These are phyloP conservation scores for Pygoscelis antarcticus DNA, from an alignment of 2,113 vertebrate species.

Conservation along the genomic window DNA sequence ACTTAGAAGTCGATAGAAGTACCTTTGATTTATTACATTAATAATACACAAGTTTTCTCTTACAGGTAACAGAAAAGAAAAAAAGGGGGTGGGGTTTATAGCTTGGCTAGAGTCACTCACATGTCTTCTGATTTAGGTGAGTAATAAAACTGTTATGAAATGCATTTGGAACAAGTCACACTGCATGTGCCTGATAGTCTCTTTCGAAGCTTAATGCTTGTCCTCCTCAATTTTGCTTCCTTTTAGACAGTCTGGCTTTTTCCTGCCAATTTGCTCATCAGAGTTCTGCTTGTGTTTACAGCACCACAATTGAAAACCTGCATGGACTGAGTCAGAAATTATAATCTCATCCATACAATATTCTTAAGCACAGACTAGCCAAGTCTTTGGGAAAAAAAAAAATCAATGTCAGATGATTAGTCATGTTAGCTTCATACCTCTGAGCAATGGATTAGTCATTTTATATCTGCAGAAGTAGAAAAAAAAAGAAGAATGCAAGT, in stretches of 20 bases:
- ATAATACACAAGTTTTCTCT: neutral
- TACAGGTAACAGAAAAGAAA: neutral
- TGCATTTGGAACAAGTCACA: neutral
- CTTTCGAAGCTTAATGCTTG: neutral
- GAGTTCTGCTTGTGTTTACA: neutral
- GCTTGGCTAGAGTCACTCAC: neutral
- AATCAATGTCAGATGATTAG: neutral
- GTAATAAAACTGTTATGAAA: slow-evolving; percentile 24
- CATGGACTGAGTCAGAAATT: neutral
- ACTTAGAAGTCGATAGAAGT: neutral
- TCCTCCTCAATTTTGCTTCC: neutral
- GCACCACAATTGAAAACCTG: neutral
- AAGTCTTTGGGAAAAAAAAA: neutral
- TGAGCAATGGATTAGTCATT: neutral
- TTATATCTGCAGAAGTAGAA: neutral
- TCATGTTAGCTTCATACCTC: neutral
- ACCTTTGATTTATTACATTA: slow-evolving; percentile 11
- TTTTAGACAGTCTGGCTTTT: slow-evolving; percentile 11
- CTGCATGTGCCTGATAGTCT: neutral
- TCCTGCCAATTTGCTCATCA: neutral
- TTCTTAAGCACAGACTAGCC: neutral
- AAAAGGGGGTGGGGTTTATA: neutral
- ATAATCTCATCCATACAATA: neutral
- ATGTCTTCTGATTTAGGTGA: neutral
- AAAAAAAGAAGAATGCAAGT: neutral